Percentiles rank a stretch among this genome's conserved stretches.
phyloP scores from a whole-genome alignment of 2,113 vertebrate species.

The Oncorhynchus clarkii region DNA sequence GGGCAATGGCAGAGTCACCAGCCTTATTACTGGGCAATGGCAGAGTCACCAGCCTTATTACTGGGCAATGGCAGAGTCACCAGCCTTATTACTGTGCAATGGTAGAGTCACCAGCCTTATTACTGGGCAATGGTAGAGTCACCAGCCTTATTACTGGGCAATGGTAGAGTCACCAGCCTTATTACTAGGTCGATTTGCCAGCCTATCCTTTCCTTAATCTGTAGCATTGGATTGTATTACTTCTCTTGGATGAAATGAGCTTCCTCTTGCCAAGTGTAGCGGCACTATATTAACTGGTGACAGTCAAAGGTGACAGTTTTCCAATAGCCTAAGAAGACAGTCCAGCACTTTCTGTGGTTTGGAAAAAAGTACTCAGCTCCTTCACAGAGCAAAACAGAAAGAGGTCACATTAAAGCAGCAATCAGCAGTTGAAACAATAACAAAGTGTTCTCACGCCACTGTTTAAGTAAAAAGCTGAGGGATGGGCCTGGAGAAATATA shows the following conservation, averaged over 20 bases:
- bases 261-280: not conserved
- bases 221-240: not conserved
- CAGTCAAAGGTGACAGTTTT: slow-evolving; percentile 21
- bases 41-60: too few relatives aligned
- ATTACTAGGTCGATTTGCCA: not conserved
- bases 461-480: too few relatives aligned
- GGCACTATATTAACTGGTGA: not conserved
- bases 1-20: not conserved
- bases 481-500: too few relatives aligned
- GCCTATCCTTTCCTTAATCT: not conserved
- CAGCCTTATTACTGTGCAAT: too few relatives aligned
- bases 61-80: too few relatives aligned
- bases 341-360: not conserved
- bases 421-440: too few relatives aligned
- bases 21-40: too few relatives aligned
- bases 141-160: too few relatives aligned
- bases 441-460: too few relatives aligned
- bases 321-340: slow-evolving; percentile 16
- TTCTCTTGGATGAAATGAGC: not conserved
- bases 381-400: slow-evolving; percentile 7
- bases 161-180: too few relatives aligned
- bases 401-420: not conserved
- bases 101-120: too few relatives aligned
- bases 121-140: too few relatives aligned
- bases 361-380: slow-evolving; percentile 8